Evolutionary conservation across 30 jellyfish, hydroid and myxozoan genomes (phyloP).

Genomic region (Aurelia sp.): DNA sequence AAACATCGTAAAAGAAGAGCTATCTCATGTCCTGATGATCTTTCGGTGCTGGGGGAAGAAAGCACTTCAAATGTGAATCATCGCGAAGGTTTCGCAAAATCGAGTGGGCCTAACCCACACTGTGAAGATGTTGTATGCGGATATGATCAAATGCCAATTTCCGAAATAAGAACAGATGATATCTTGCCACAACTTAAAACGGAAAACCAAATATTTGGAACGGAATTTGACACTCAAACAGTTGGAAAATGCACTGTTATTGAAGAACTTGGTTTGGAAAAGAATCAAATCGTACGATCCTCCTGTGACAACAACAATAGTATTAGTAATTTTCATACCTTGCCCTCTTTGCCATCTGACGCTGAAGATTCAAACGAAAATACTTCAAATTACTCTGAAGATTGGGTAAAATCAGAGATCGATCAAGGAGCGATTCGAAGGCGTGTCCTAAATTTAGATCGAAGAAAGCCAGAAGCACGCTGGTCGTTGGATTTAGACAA

Average conservation of each 20-base stretch:
- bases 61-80: no score
- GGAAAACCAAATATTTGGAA: conserved; percentile 49
- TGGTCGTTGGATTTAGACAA: conserved; percentile 71
- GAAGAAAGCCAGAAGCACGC: conserved; percentile 59
- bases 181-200: conserved; percentile 42
- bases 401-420: conserved; percentile 18
- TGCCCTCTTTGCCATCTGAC: no score
- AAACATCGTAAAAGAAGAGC: conserved; percentile 18
- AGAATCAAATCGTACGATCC: conserved; percentile 24
- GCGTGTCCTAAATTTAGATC: conserved; percentile 24
- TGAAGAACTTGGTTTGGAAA: no score
- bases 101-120: conserved; percentile 4
- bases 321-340: background rate
- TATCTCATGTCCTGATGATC: conserved; percentile 52
- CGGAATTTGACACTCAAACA: conserved; percentile 1
- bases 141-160: background rate
- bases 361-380: conserved; percentile 11
- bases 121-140: background rate
- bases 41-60: background rate
- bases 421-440: conserved; percentile 38
- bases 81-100: no score
- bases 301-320: background rate
- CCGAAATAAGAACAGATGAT: background rate
- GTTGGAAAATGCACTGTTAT: no score
- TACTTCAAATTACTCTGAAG: conserved; percentile 24